Base-by-base conservation (phyloP, 2,888 invertebrate genomes). In the Meganola albula region DNA sequence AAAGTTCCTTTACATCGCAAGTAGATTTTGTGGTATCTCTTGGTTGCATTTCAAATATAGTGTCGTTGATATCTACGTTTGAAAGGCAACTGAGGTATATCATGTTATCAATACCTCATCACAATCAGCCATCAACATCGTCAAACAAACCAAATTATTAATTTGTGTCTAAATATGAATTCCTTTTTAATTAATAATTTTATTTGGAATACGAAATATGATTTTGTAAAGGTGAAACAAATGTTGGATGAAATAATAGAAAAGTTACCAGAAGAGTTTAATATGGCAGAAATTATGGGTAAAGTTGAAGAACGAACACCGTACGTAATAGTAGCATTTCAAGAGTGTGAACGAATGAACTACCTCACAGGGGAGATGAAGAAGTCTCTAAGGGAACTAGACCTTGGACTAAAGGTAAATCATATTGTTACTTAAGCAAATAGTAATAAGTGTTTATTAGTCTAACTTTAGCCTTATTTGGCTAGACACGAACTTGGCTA, bases 261-360 rank as follows among this genome's bases (percentile, higher is more conserved):
- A 72, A 97, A 97, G 70, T 80, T 98, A 8, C 97, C 98, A 0
- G 97, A 97, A 63, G 96, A 97, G 65, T 98, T 98, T 65, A 97
- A 97, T 68, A 97, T 98, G 96, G 72, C 88, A 1, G 98, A 98
- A 72, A 94, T 98, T 42, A 96, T 95, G 92, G 95, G 93, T 2
- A 97, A 97, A 73, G 95, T 96, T 2, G 98, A 98, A 70, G 98
- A 98, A 64, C 88, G 97, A 31, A 97, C 97, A 0, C 98, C 98
- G 0, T 98, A 97, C 64, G 96, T 98, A 1, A 97, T 98, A 34
- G 98, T 98, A 0, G 95, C 95, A 0, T 95, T 96, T 63, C 96
- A 98, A 70, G 98, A 98, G 79, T 97, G 97, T 63, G 98, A 98
- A 74, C 87, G 98, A 27, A 98, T 98, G 97, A 98, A 98, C 76